These are phyloP conservation scores for Australoheros scitulus DNA, from an alignment of 2,113 vertebrate genomes.

Conservation along the genomic window DNA sequence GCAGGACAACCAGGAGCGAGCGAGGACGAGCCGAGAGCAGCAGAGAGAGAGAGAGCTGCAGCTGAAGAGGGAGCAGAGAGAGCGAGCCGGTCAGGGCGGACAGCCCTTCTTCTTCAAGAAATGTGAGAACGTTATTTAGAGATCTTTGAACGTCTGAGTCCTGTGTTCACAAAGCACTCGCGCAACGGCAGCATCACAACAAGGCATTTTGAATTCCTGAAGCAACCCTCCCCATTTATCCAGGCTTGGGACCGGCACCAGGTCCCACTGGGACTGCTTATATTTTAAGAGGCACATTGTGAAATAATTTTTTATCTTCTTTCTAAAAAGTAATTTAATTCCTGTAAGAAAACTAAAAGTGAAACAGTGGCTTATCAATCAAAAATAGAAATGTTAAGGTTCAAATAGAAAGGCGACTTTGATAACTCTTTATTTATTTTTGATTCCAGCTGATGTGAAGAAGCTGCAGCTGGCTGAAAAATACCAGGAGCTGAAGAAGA, in stretches of 20 bases:
- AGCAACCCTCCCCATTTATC: background rate
- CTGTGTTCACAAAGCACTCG: background rate
- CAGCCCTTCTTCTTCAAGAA: slow-evolving; percentile 92
- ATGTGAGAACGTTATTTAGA: slow-evolving; percentile 74
- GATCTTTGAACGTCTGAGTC: background rate
- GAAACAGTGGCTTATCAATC: background rate
- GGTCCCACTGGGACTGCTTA: background rate
- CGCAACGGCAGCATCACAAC: fast-evolving
- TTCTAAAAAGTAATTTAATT: too few relatives aligned
- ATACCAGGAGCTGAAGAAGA: slow-evolving; percentile 88
- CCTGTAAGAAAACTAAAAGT: background rate
- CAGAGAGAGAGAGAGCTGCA: slow-evolving; percentile 81
- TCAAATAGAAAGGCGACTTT: background rate
- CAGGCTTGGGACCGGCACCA: background rate
- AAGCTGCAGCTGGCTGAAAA: slow-evolving; percentile 90
- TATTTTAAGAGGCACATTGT: background rate
- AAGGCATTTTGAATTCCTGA: fast-evolving
- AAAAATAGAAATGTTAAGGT: too few relatives aligned
- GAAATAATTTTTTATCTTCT: too few relatives aligned
- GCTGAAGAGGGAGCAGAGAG: slow-evolving; percentile 83
- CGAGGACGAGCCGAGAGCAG: slow-evolving; percentile 74
- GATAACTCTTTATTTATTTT: background rate
- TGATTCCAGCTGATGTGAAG: slow-evolving; percentile 83
- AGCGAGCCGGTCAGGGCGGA: slow-evolving; percentile 84
- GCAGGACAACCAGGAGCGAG: slow-evolving; percentile 89